Percentiles rank a stretch among this genome's conserved stretches.
Evolutionary conservation across 2,888 invertebrate species (phyloP).

Genomic region (Zaprionus bogoriensis): DNA sequence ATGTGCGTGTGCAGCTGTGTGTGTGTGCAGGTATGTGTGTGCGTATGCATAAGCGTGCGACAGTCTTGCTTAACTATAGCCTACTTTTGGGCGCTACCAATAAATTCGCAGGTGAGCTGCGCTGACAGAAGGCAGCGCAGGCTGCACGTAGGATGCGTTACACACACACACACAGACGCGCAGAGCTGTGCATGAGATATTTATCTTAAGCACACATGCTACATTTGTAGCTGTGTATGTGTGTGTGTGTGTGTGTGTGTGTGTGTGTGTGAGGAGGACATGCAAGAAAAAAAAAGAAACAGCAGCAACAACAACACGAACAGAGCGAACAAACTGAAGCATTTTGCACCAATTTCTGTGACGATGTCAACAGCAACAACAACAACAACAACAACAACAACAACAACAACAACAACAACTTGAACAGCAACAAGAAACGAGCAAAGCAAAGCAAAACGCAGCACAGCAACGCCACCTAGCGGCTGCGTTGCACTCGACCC

Average conservation of each 20-base stretch:
- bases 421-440: conserved; percentile 11
- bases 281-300: conserved; percentile 4
- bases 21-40: conserved; percentile 1
- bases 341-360: conserved; percentile 76
- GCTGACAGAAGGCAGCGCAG: conserved; percentile 6
- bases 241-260: too few relatives aligned
- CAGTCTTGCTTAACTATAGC: conserved; percentile 37
- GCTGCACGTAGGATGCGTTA: conserved; percentile 15
- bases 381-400: conserved; percentile 15
- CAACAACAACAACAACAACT: conserved; percentile 14
- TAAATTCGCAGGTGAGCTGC: conserved; percentile 45
- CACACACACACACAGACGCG: background rate
- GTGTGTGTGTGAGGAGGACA: conserved; percentile 6
- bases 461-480: conserved; percentile 42
- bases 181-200: conserved; percentile 29
- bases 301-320: background rate
- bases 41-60: background rate
- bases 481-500: conserved; percentile 17
- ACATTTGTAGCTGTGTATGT: conserved; percentile 29
- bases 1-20: background rate
- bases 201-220: conserved; percentile 44
- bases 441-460: conserved; percentile 29
- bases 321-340: conserved; percentile 47
- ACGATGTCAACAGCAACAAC: conserved; percentile 69
- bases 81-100: conserved; percentile 55